These are phyloP conservation scores for Helicoverpa armigera DNA, from an alignment of 1,140 invertebrate genomes.

Conservation along the genomic window DNA sequence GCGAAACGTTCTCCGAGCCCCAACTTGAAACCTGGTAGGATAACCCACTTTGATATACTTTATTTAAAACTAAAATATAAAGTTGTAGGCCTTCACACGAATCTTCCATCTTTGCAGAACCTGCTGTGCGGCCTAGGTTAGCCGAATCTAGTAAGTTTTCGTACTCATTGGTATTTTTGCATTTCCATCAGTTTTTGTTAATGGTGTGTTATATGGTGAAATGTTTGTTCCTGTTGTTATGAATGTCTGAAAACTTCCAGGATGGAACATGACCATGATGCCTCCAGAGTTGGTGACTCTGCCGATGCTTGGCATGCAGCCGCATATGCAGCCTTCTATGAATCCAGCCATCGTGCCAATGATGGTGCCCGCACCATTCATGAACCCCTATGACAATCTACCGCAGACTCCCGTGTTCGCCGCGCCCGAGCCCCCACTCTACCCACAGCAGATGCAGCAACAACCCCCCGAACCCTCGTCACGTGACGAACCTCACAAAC, in stretches of 20 bases:
- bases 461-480: slow-evolving; percentile 6
- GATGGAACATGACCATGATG: slow-evolving; percentile 52
- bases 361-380: slow-evolving; percentile 47
- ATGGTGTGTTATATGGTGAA: background rate
- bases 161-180: slow-evolving; percentile 5
- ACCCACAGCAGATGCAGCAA: background rate
- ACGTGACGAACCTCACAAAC: slow-evolving; percentile 51
- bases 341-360: slow-evolving; percentile 25
- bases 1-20: slow-evolving; percentile 55
- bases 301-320: background rate
- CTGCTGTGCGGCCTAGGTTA: slow-evolving; percentile 2
- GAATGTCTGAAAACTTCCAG: slow-evolving; percentile 55
- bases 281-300: slow-evolving; percentile 31
- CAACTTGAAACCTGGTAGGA: slow-evolving; percentile 31
- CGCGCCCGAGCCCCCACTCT: background rate
- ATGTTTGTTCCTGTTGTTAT: slow-evolving; percentile 20
- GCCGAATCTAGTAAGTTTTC: slow-evolving; percentile 45
- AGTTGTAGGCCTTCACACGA: background rate
- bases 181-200: background rate
- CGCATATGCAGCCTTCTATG: background rate
- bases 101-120: slow-evolving; percentile 49
- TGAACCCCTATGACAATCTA: background rate
- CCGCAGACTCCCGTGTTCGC: slow-evolving; percentile 29
- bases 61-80: no score
- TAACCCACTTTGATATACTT: background rate